A percentile compares a stretch with the other conserved stretches of the same genome.
Conservation (phyloP, 1,140 invertebrate species). For the Tetramorium simillimum region DNA sequence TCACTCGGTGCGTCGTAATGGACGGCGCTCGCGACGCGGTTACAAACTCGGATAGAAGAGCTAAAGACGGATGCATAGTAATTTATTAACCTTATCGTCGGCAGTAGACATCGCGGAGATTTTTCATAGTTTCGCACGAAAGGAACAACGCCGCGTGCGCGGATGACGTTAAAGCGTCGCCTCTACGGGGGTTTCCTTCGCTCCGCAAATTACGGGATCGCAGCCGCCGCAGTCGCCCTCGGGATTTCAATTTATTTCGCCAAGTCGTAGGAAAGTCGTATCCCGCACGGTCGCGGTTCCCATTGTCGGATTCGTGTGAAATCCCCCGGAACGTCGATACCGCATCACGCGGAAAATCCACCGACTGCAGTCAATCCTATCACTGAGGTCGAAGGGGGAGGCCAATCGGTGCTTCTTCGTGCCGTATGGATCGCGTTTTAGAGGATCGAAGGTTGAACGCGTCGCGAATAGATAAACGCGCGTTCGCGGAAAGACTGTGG, state of each 20-base stretch:
- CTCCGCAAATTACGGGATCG: conserved; percentile 50
- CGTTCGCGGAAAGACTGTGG: conserved; percentile 45
- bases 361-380: conserved; percentile 53
- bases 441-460: conserved; percentile 49
- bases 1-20: conserved; percentile 37
- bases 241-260: conserved; percentile 60
- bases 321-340: conserved; percentile 53
- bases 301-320: conserved; percentile 51
- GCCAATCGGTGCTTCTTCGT: conserved; percentile 40
- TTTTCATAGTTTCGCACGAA: conserved; percentile 49
- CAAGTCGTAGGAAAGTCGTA: conserved; percentile 52
- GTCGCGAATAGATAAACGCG: conserved; percentile 55
- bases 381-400: conserved; percentile 13
- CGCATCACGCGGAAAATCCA: conserved; percentile 50
- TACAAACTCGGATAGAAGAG: conserved; percentile 47
- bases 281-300: conserved; percentile 36
- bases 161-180: conserved; percentile 25
- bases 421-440: conserved; percentile 55
- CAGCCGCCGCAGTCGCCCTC: neutral
- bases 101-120: conserved; percentile 29
- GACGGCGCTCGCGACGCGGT: conserved; percentile 39
- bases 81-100: conserved; percentile 52
- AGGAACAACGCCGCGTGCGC: conserved; percentile 29
- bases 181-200: neutral
- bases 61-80: conserved; percentile 45